These are phyloP conservation scores for Phyllopteryx taeniolatus DNA, from an alignment of 2,113 vertebrate species.

Conservation along the genomic window DNA sequence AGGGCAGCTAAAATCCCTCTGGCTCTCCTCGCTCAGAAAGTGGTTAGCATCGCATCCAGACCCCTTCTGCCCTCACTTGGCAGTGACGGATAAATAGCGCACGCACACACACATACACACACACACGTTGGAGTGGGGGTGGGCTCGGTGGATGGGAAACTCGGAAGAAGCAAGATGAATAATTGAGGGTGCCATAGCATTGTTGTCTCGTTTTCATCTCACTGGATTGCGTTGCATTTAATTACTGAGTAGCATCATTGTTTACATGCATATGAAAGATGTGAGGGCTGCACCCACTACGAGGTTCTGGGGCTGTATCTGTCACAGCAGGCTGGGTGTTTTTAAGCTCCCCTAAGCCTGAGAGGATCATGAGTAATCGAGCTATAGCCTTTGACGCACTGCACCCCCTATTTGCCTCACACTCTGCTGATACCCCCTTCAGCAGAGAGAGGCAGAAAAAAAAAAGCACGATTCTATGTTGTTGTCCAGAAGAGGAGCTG, in stretches of 20 bases:
- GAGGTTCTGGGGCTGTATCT: conserved; percentile 40
- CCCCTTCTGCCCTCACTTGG: conserved; percentile 38
- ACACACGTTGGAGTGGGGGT: conserved; percentile 29
- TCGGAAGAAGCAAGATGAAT: conserved; percentile 47
- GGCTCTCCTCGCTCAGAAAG: conserved; percentile 45
- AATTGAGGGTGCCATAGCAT: conserved; percentile 52
- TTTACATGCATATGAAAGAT: conserved; percentile 68
- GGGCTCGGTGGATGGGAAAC: not conserved
- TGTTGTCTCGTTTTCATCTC: conserved; percentile 60
- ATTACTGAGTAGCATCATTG: conserved; percentile 62
- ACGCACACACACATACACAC: conserved; percentile 49
- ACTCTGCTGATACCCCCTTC: conserved; percentile 49
- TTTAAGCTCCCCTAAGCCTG: conserved; percentile 60
- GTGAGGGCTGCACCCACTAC: conserved; percentile 38
- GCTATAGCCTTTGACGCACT: conserved; percentile 68
- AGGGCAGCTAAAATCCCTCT: conserved; percentile 79
- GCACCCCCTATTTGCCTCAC: conserved; percentile 32
- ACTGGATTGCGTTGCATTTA: conserved; percentile 61
- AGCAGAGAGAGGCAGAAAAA: conserved; percentile 36
- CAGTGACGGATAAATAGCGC: conserved; percentile 65
- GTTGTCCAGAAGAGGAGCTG: conserved; percentile 45
- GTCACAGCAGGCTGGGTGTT: conserved; percentile 57
- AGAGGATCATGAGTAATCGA: conserved; percentile 68
- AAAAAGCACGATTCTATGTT: conserved; percentile 55
- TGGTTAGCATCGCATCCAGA: conserved; percentile 41